Conservation (phyloP, 1,140 invertebrate species). For the Ruditapes philippinarum region DNA sequence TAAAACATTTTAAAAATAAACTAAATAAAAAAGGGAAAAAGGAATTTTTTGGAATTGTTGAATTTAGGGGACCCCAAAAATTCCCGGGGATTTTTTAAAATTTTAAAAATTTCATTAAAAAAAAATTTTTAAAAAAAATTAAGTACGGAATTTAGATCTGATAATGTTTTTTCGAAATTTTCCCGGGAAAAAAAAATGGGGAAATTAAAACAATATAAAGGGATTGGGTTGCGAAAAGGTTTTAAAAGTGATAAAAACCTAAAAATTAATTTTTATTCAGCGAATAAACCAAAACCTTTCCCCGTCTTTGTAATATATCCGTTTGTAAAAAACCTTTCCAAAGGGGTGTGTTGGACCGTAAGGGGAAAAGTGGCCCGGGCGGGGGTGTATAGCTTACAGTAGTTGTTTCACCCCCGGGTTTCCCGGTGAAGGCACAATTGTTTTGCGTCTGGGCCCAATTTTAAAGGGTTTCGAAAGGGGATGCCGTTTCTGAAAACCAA, state of each 20-base stretch:
- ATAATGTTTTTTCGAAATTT: no score
- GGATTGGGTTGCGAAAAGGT: no score
- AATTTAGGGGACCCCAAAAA: no score
- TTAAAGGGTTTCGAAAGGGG: conserved; percentile 67
- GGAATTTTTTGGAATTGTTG: no score
- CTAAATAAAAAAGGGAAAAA: no score
- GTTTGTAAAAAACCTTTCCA: conserved; percentile 69
- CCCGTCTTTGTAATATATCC: conserved; percentile 74
- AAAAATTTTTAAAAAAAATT: no score
- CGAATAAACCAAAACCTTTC: conserved; percentile 68
- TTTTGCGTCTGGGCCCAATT: conserved; percentile 58
- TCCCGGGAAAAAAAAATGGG: no score
- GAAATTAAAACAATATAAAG: no score
- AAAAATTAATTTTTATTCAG: conserved; percentile 67
- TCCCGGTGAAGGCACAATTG: conserved; percentile 51
- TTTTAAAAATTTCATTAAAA: no score
- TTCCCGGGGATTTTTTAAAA: no score
- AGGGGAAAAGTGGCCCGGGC: conserved; percentile 70
- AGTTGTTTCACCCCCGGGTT: conserved; percentile 69
- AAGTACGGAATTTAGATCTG: no score
- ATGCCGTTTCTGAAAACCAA: conserved; percentile 65
- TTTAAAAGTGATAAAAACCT: conserved; percentile 30
- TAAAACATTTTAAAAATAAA: no score
- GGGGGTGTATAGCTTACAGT: conserved; percentile 69
- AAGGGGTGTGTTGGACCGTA: conserved; percentile 60